phyloP scores from a whole-genome alignment of 1,140 invertebrate species.

The Acromyrmex heyeri region DNA sequence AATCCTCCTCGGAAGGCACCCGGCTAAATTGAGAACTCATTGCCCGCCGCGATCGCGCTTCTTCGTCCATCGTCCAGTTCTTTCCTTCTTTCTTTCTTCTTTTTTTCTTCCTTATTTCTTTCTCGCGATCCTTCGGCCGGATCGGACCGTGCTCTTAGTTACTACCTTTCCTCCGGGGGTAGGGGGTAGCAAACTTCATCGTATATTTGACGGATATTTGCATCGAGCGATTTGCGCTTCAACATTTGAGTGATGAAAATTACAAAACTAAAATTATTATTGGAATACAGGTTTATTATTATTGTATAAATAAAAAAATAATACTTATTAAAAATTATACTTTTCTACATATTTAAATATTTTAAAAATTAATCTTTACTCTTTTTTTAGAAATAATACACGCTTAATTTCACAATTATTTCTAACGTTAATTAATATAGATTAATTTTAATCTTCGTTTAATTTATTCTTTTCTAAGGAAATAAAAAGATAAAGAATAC shows the following conservation, averaged over 20 bases:
- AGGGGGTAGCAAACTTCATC: not conserved
- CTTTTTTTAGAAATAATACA: not conserved
- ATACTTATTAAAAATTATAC: not conserved
- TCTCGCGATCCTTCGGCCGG: slow-evolving; percentile 2
- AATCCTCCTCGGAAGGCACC: slow-evolving; percentile 60
- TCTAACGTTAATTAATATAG: not conserved
- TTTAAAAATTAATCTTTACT: not conserved
- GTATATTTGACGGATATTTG: slow-evolving; percentile 1
- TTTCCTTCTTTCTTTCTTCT: not conserved
- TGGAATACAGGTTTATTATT: not conserved
- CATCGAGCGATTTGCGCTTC: slow-evolving; percentile 7
- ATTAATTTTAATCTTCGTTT: no score
- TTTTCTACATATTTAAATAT: not conserved
- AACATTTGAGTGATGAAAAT: not conserved
- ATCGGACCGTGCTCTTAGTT: not conserved
- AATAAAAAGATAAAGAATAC: no score
- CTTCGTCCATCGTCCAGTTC: slow-evolving; percentile 40
- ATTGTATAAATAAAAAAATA: not conserved
- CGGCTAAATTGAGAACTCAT: slow-evolving; percentile 71
- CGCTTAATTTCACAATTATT: not conserved
- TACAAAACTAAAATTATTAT: not conserved
- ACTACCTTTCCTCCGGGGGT: not conserved
- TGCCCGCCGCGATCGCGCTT: slow-evolving; percentile 13
- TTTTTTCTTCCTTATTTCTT: slow-evolving; percentile 19
- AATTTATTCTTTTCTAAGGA: no score